Conservation (phyloP, 2,888 invertebrate genomes). For the Drosophila nigritarsus region DNA sequence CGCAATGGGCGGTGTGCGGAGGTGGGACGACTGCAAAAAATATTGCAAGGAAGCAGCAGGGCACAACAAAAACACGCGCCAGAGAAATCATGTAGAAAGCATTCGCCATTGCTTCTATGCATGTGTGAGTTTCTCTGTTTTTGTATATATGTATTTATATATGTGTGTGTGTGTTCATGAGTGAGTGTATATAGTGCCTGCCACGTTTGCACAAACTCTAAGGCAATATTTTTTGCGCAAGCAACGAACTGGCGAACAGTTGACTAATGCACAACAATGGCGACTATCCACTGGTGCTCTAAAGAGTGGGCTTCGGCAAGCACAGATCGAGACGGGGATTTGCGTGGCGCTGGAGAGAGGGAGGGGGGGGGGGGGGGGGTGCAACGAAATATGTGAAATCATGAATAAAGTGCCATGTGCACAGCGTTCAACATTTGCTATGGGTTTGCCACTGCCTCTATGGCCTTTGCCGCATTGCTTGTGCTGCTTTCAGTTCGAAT, state of each 20-base stretch:
- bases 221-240: conserved; percentile 72
- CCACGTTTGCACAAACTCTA: conserved; percentile 65
- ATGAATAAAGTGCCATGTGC: conserved; percentile 82
- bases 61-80: conserved; percentile 58
- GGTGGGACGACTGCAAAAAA: conserved; percentile 40
- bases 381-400: conserved; percentile 78
- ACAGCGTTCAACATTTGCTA: conserved; percentile 68
- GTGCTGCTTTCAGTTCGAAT: conserved; percentile 5
- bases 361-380: not conserved
- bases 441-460: conserved; percentile 17
- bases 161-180: conserved; percentile 15
- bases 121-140: not conserved
- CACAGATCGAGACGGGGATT: not conserved
- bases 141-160: not conserved
- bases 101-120: conserved; percentile 36
- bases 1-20: conserved; percentile 10
- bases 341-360: not conserved
- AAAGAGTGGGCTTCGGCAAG: conserved; percentile 3
- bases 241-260: conserved; percentile 59
- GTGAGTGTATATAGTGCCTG: conserved; percentile 36
- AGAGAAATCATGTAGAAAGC: conserved; percentile 77
- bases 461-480: not conserved
- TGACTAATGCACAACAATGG: conserved; percentile 72
- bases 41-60: conserved; percentile 53
- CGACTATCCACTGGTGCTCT: conserved; percentile 20